Conservation (phyloP, 2,888 invertebrate species). For the Cephus sareptanus region DNA sequence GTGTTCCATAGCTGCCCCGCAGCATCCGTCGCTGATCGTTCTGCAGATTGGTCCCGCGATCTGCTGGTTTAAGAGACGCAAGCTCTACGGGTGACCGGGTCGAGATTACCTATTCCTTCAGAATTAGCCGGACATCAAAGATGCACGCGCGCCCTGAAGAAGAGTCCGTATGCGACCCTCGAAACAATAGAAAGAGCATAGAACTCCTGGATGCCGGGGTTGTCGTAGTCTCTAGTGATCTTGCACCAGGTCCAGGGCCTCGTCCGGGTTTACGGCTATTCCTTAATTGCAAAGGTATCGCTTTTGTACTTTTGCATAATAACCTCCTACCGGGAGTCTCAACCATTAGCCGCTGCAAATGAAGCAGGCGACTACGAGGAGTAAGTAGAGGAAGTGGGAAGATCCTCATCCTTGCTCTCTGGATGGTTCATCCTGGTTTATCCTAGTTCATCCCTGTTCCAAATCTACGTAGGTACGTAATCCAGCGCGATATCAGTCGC, state of each 20-base stretch:
- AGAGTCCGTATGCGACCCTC: slow-evolving; percentile 9
- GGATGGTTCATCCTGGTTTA: no score
- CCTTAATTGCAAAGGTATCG: slow-evolving; percentile 62
- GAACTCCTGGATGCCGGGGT: no score
- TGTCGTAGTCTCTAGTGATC: no score
- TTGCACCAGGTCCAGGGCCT: no score
- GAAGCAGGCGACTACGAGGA: slow-evolving; percentile 30
- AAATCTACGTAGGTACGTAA: no score
- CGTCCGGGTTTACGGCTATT: slow-evolving; percentile 48
- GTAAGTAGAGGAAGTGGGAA: slow-evolving; percentile 5
- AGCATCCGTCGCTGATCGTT: no score
- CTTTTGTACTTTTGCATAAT: slow-evolving; percentile 61
- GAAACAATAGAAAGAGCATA: slow-evolving; percentile 26
- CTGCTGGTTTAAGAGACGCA: no score
- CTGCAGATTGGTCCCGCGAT: no score
- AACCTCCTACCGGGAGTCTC: slow-evolving; percentile 48
- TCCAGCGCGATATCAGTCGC: no score
- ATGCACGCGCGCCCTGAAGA: slow-evolving; percentile 24
- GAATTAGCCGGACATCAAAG: slow-evolving; percentile 53
- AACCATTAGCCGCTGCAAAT: slow-evolving; percentile 47
- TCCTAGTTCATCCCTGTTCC: no score
- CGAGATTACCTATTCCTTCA: slow-evolving; percentile 57
- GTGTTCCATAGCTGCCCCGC: neutral
- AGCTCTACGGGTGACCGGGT: slow-evolving; percentile 19
- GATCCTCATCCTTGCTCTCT: neutral